Percentiles rank a stretch among this genome's conserved stretches.
phyloP scores from a whole-genome alignment of 2,888 invertebrate genomes.

The Ganaspis brasiliensis region DNA sequence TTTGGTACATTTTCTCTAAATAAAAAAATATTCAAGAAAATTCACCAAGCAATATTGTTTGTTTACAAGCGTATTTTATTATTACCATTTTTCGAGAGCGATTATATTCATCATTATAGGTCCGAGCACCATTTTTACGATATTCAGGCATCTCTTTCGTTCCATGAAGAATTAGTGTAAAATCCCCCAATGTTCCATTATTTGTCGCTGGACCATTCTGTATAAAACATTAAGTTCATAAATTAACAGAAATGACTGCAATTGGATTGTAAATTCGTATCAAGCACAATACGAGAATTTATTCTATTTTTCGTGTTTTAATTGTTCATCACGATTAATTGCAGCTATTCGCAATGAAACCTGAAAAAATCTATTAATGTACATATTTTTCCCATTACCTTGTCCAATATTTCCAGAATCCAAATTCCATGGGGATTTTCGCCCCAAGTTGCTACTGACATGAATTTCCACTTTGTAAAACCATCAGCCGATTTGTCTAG shows the following conservation, averaged over 20 bases:
- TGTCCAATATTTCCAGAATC: conserved; percentile 82
- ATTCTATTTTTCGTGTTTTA: neutral
- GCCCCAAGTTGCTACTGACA: conserved; percentile 96
- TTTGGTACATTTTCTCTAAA: too few species aligned
- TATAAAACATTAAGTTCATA: conserved; percentile 46
- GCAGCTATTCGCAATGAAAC: neutral
- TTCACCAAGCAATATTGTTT: too few species aligned
- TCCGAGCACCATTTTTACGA: conserved; percentile 83
- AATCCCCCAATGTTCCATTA: conserved; percentile 83
- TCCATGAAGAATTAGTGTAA: conserved; percentile 87
- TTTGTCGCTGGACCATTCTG: conserved; percentile 81
- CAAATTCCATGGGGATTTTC: conserved; percentile 89
- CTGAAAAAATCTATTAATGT: conserved; percentile 1
- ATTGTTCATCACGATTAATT: neutral
- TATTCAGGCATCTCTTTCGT: conserved; percentile 85
- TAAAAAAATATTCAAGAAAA: too few species aligned
- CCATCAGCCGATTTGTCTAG: conserved; percentile 87
- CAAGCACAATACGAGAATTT: neutral
- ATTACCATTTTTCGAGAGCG: conserved; percentile 56
- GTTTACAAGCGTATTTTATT: too few species aligned
- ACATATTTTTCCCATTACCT: conserved; percentile 84
- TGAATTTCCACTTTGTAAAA: conserved; percentile 92
- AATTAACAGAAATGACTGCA: neutral
- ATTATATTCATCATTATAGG: conserved; percentile 83
- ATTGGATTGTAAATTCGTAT: neutral